Percentiles rank a stretch among this genome's conserved stretches.
Evolutionary conservation across 1,140 invertebrate species (phyloP).

Genomic region (Trichomalopsis sarcophagae): DNA sequence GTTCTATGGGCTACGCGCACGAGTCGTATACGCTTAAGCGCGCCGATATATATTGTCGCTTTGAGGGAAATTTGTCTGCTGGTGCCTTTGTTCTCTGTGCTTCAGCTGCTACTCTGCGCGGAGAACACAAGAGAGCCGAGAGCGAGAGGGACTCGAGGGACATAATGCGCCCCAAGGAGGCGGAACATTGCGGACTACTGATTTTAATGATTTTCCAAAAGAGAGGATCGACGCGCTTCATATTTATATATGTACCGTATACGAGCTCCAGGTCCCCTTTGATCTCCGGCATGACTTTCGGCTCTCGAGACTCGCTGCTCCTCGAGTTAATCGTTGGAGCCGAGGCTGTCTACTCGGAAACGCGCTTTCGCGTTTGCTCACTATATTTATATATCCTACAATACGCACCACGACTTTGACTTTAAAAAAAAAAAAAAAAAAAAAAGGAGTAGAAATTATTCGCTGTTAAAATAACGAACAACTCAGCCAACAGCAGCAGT

Average conservation of each 20-base stretch:
- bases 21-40: neutral
- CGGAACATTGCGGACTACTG: constrained; percentile 18
- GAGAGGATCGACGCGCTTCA: neutral
- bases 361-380: neutral
- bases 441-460: too few species aligned
- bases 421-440: too few species aligned
- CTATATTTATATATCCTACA: too few species aligned
- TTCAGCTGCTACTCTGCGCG: too few species aligned
- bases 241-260: neutral
- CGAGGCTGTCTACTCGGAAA: neutral
- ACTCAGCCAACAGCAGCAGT: too few species aligned
- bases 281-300: neutral
- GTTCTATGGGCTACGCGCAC: too few species aligned
- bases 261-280: neutral
- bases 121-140: too few species aligned
- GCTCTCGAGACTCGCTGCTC: neutral
- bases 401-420: too few species aligned
- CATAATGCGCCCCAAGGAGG: neutral
- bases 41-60: neutral
- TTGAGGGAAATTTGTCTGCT: neutral
- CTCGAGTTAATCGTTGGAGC: neutral
- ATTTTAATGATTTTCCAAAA: constrained; percentile 17
- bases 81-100: neutral
- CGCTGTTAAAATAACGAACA: too few species aligned
- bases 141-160: neutral